Evolutionary conservation across 92 coral and sea anemone species (phyloP), one percentile per base, ranked within the genome.

Genomic region (Zoanthus solanderi): DNA sequence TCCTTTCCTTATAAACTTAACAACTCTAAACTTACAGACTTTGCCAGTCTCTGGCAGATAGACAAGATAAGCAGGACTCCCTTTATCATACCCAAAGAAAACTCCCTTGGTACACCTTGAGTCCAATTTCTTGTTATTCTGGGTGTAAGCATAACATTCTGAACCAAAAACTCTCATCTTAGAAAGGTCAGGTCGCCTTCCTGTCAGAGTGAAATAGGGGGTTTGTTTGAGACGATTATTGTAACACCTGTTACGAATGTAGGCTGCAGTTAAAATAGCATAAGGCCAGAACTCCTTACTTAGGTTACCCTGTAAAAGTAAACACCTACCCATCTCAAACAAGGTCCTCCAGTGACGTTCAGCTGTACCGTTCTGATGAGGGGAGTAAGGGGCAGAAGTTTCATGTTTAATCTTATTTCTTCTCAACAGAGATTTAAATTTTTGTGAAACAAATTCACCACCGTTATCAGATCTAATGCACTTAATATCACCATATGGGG

Each of bases 211-310:
- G 74, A 83, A 87, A 85, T 90, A 87, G 48, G 87, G 87, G 45
- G 94, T 91, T 88, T 91, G 83, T 7, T 60, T 91, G 37, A 83
- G 75, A 83, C 91, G 94, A 66, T 87, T 91, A 74, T 88, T 76
- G 72, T 65, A 83, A 77, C 91, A 88, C 71, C 93, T 68, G 84
- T 87, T 91, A 47, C 83, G 69, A 37, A 83, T 88, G 91, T 91
- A 91, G 69, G 88, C 89, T 28, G 91, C 93, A 52, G 89, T 60
- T 87, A 89, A 89, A 23, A 87, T 84, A 74, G 94, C 89, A 76
- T 89, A 92, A 56, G 92, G 91, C 94, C 94, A 92, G 50, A 91
- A 78, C 14, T 46, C 84, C 75, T 91, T 88, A 52, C 84, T n/a
- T 46, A 88, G 60, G 75, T 60, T 73, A 30, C 90, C 29, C 54